Conservation (phyloP, 2,113 vertebrate species). For the Tonatia bakeri region DNA sequence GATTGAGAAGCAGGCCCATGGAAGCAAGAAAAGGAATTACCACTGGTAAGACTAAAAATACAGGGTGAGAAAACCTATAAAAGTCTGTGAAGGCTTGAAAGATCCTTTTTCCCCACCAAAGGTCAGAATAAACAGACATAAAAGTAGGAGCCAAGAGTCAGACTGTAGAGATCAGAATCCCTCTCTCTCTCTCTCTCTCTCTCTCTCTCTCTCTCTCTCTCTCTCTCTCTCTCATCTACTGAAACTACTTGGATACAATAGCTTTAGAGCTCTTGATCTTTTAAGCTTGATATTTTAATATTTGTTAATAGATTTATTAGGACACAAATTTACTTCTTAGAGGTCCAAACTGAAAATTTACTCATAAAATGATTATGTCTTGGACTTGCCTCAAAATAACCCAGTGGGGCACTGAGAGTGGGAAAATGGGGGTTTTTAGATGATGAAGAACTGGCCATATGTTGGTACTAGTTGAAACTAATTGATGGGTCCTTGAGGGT, state of each 20-base stretch:
- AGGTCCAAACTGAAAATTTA: neutral
- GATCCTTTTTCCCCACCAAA: neutral
- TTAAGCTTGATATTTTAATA: neutral
- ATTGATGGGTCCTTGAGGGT: neutral
- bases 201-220: neutral
- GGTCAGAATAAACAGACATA: neutral
- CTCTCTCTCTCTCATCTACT: neutral
- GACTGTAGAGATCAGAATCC: neutral
- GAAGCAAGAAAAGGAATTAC: neutral
- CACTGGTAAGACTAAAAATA: neutral
- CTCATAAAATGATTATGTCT: neutral
- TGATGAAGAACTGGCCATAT: neutral
- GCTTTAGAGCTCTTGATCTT: neutral
- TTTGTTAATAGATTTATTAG: neutral
- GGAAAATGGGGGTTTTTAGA: accelerated
- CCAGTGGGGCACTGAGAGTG: neutral
- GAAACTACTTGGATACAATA: neutral
- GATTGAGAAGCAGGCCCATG: neutral
- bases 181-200: neutral
- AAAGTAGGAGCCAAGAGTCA: neutral
- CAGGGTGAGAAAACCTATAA: neutral
- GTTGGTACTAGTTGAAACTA: neutral
- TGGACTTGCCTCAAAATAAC: neutral
- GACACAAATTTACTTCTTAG: neutral
- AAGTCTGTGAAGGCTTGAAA: neutral